Evolutionary conservation across 2,113 vertebrate genomes (phyloP), one percentile per base, ranked within the genome.

Genomic region (Bothrops jararaca): DNA sequence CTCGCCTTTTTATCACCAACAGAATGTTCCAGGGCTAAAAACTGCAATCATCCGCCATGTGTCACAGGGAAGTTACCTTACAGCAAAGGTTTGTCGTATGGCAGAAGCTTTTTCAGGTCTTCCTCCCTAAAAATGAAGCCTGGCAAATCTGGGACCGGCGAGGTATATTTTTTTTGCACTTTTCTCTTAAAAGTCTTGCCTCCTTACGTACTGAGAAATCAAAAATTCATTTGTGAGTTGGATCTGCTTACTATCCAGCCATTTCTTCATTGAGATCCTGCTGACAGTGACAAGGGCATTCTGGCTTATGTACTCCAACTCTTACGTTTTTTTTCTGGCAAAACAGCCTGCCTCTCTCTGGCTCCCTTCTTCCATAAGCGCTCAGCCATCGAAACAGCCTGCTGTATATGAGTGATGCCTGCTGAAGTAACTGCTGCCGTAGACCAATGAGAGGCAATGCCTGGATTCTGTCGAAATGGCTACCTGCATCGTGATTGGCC

Each of bases 311-410:
- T 45, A 23, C 18, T 48, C 7, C 20, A 12, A 26, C 18, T 50
- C 20, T 24, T 13, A 6, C 58, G 23, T 88, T 89, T 50, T 88
- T 89, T 89, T 60, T 11, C 42, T 15, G 42, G 45, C 87, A 60
- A 54, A 8, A 29, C 18, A 23, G 53, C 88, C 90, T 29, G 88
- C 6, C 29, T 91, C 54, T 57, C 2, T 20, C 92, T 24, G 0
- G 11, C 23, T 6, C 22, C 18, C 52, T 64, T 87, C 58, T 86
- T 10, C 85, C 6, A 4, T 29, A 1, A 0, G 54, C 2, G 6
- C 93, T 98, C 98, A 98, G 96, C 98, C 98, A 88, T 99, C 98
- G 48, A 98, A 99, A 97, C 98, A 98, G 91, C 98, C 96, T 0
- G 98, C 92, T 57, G 98, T 94, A 85, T 97, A 98, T 0, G 96